These are phyloP conservation scores for Halichondria panicea DNA, from an alignment of 37 sponge, comb jelly and placozoan genomes.

Conservation along the genomic window DNA sequence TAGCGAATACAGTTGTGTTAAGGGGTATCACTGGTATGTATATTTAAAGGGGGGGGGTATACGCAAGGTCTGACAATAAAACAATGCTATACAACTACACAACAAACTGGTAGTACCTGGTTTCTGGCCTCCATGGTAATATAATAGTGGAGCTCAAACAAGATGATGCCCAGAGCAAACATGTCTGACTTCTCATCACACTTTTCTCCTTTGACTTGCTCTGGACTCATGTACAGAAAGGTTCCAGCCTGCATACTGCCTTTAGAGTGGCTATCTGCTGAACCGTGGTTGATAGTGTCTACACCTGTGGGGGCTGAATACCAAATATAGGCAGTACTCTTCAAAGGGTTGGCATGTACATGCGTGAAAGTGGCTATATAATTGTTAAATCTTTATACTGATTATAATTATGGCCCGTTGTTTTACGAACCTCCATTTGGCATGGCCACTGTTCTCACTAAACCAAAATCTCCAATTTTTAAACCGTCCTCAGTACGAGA, in stretches of 20 bases:
- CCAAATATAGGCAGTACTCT: too few species aligned
- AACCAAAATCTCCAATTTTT: conserved; percentile 92
- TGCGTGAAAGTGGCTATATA: too few species aligned
- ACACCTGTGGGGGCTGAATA: too few species aligned
- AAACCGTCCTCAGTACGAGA: conserved; percentile 55
- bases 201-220: too few species aligned
- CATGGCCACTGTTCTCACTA: conserved; percentile 48
- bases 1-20: too few species aligned
- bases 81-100: not conserved
- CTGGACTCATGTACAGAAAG: conserved; percentile 81
- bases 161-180: conserved; percentile 78
- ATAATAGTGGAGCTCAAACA: conserved; percentile 76
- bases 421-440: not conserved
- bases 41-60: too few species aligned
- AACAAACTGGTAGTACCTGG: conserved; percentile 4
- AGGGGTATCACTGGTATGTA: too few species aligned
- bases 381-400: too few species aligned
- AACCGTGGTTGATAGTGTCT: too few species aligned
- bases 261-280: too few species aligned
- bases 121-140: not conserved
- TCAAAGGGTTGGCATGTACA: too few species aligned
- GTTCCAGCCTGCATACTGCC: conserved; percentile 74
- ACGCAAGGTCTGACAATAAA: not conserved
- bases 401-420: too few species aligned
- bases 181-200: conserved; percentile 66